These are phyloP conservation scores for Hippocampus mohnikei DNA, from an alignment of 2,113 vertebrate genomes.

Conservation along the genomic window DNA sequence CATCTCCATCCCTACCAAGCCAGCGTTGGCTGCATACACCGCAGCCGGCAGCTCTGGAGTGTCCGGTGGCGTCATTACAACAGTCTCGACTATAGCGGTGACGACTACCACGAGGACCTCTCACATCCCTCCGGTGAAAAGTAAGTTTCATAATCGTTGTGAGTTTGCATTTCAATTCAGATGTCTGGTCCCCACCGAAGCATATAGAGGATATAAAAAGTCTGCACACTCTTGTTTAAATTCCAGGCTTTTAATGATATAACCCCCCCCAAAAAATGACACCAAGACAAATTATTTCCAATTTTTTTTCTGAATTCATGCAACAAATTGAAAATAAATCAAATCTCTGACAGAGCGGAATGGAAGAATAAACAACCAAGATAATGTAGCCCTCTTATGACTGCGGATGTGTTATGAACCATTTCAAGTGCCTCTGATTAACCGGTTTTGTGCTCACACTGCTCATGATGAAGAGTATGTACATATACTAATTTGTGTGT, in stretches of 20 bases:
- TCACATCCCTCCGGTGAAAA: slow-evolving; percentile 52
- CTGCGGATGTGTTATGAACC: too few species aligned
- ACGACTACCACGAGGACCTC: slow-evolving; percentile 11
- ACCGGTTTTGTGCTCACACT: too few species aligned
- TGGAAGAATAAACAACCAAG: too few species aligned
- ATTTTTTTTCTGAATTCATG: not conserved
- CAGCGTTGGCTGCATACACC: slow-evolving; percentile 6
- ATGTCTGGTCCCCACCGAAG: not conserved
- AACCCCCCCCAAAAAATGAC: not conserved
- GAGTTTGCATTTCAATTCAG: not conserved
- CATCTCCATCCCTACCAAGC: not conserved
- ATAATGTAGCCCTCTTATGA: too few species aligned
- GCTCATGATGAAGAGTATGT: too few species aligned
- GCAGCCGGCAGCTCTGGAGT: slow-evolving; percentile 25
- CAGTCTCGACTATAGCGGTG: slow-evolving; percentile 14
- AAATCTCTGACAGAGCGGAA: too few species aligned
- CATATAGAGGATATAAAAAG: not conserved
- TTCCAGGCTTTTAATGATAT: not conserved
- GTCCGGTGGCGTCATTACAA: slow-evolving; percentile 8
- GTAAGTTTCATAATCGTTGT: slow-evolving; percentile 44
- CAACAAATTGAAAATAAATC: not conserved
- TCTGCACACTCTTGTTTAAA: not conserved
- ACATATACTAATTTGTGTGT: too few species aligned
- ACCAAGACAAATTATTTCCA: not conserved
- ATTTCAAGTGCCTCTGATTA: too few species aligned